Evolutionary conservation across 2,888 invertebrate genomes (phyloP).

Genomic region (Nephrotoma guestfalica): DNA sequence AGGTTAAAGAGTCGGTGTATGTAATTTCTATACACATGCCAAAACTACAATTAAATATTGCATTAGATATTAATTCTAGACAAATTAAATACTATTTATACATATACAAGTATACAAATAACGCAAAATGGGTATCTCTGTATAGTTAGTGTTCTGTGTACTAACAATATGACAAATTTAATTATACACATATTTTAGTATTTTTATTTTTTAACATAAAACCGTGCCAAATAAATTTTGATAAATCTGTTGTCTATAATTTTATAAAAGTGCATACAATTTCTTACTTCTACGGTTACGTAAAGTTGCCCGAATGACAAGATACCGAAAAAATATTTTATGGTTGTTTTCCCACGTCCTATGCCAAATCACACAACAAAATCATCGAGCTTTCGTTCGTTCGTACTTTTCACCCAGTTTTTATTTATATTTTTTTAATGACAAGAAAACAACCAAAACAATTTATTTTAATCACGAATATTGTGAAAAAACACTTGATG

Average conservation of each 20-base stretch:
- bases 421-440: not conserved
- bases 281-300: not conserved
- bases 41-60: too few species aligned
- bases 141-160: not conserved
- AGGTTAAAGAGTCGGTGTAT: too few species aligned
- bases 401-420: not conserved
- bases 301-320: not conserved
- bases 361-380: too few species aligned
- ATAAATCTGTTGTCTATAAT: not conserved
- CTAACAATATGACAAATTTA: not conserved
- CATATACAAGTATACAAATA: not conserved
- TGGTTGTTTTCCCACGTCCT: not conserved
- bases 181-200: not conserved
- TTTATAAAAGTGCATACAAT: not conserved
- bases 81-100: not conserved
- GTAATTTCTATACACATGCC: too few species aligned
- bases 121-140: not conserved
- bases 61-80: too few species aligned
- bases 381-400: not conserved
- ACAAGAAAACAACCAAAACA: not conserved
- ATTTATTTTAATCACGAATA: not conserved
- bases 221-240: not conserved
- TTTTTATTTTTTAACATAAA: not conserved
- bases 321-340: not conserved
- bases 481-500: not conserved